These are phyloP conservation scores for Limnephilus marmoratus DNA, from an alignment of 2,888 invertebrate species.

Conservation along the genomic window DNA sequence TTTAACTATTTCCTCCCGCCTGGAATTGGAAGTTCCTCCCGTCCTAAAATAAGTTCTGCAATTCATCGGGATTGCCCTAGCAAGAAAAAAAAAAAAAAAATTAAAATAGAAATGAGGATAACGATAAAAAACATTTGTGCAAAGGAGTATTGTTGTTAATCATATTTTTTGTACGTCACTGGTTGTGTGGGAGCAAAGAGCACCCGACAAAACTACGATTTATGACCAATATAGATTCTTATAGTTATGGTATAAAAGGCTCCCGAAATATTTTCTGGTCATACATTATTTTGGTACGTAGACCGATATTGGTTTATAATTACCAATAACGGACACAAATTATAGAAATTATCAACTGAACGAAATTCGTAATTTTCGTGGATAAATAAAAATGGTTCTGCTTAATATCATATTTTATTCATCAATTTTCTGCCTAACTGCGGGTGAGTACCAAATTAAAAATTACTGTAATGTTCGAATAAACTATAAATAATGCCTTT, in stretches of 20 bases:
- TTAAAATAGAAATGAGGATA: no score
- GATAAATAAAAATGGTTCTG: background rate
- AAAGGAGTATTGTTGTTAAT: no score
- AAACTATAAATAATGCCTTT: no score
- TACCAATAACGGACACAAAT: background rate
- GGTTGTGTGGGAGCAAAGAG: background rate
- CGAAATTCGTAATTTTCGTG: background rate
- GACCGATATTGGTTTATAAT: background rate
- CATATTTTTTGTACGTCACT: background rate
- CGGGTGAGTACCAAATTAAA: background rate
- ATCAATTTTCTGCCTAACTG: background rate
- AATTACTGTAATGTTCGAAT: no score
- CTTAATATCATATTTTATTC: background rate
- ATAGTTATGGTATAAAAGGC: background rate
- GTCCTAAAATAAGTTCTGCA: no score
- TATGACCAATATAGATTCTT: background rate
- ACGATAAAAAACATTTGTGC: no score
- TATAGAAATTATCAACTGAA: background rate
- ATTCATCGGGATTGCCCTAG: no score
- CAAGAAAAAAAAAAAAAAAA: no score
- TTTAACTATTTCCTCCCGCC: no score
- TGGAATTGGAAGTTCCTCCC: no score
- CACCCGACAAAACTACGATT: background rate
- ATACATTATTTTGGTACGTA: background rate
- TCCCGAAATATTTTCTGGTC: background rate